phyloP scores from a whole-genome alignment of 2,888 invertebrate species.

The Cheilosia variabilis region DNA sequence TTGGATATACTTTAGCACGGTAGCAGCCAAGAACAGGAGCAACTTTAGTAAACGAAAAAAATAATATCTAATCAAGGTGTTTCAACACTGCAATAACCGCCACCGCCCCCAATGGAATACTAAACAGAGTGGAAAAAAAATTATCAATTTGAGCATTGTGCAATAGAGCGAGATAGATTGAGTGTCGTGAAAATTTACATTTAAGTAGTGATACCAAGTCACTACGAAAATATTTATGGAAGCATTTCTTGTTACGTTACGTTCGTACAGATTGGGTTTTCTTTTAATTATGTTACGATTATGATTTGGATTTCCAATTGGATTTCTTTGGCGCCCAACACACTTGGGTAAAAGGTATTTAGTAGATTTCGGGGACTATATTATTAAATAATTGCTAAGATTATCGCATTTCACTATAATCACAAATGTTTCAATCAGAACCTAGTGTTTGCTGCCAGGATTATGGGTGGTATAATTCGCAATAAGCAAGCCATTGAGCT shows the following conservation, averaged over 20 bases:
- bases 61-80: conserved; percentile 54
- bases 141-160: conserved; percentile 61
- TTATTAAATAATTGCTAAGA: too few relatives aligned
- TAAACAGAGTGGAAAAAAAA: conserved; percentile 63
- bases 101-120: conserved; percentile 75
- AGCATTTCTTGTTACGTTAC: conserved; percentile 18
- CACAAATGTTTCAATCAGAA: too few relatives aligned
- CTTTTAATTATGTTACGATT: not conserved
- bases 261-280: conserved; percentile 15
- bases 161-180: conserved; percentile 59
- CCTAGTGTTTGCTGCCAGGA: too few relatives aligned
- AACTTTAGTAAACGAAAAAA: conserved; percentile 48
- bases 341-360: too few relatives aligned
- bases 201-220: conserved; percentile 47
- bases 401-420: too few relatives aligned
- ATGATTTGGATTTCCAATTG: not conserved
- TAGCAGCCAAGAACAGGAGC: conserved; percentile 32
- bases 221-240: not conserved
- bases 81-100: conserved; percentile 72
- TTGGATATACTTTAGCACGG: conserved; percentile 33
- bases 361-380: too few relatives aligned
- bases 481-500: too few relatives aligned
- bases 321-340: not conserved
- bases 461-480: too few relatives aligned
- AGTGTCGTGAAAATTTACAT: conserved; percentile 22